Base-by-base conservation (phyloP, 2,797 vertebrate genomes). In the Nannoperca obscura region DNA sequence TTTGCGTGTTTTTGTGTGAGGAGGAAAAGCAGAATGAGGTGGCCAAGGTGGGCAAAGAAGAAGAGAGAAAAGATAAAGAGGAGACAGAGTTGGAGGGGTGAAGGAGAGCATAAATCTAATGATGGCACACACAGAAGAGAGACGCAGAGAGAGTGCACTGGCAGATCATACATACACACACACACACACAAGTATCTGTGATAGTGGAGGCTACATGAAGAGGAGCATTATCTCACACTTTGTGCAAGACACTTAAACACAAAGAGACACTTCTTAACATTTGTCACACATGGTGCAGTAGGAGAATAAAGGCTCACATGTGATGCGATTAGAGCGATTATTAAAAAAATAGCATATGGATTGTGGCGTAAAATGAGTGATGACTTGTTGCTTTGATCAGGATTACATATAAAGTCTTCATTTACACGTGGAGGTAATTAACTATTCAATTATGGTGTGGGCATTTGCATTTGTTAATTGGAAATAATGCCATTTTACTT, bases 101-200 rank as follows among this genome's bases (percentile, higher is more conserved):
- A 80, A 74, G 76, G 69, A 66, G 66, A 68, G 80, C 50, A 69
- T 83, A 71, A 81, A 80, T 79, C 55, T 80, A 78, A 72, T 24
- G 74, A 70, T 60, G 67, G 71, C 68, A 53, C 10, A 27, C 63
- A 47, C 22, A 42, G 32, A 53, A 53, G n/a, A 68, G 63, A 79
- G 20, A 69, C 30, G 11, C 46, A 66, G 73, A 68, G 66, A 64
- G 78, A 82, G 57, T 13, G 72, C 63, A 61, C 67, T 6, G 60
- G 71, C 49, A 71, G 75, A 80, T 38, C 36, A 75, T 61, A 53
- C 65, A 64, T 57, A 66, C 42, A 53, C 81, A 27, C 24, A 27
- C 65, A 64, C 60, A 66, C 42, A 53, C 81, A 27, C 24, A 27
- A 27, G 24, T 65, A 63, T 82, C 75, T 70, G 79, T 67, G 76